Evolutionary conservation across 2,888 invertebrate species (phyloP), one percentile per base, ranked within the genome.

Genomic region (Acleris cristana): DNA sequence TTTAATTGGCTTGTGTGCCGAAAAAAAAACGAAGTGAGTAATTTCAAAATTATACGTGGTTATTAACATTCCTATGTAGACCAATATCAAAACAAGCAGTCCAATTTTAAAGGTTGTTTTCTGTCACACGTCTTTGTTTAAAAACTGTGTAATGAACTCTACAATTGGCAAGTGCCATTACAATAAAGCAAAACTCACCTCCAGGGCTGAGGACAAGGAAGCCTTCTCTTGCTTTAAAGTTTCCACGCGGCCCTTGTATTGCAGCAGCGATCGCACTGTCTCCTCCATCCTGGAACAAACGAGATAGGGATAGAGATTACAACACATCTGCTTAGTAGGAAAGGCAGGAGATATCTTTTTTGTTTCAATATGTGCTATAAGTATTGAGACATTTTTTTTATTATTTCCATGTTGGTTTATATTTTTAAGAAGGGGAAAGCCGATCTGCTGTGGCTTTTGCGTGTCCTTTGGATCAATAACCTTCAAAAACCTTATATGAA

Each of bases 221-320:
- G 94, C 94, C 83, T 96, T 95, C 87, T 96, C 96, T 83, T 96
- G 95, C 87, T 95, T 95, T 89, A 96, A 86, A 92, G 95, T 95
- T 82, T 96, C 96, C 81, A 95, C 95, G 79, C 95, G 94, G 80
- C 94, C 95, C 85, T 96, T 96, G 90, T 96, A 95, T 78, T 95
- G 95, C 84, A 96, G 90, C 93, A 96, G 93, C 73, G 95, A 94
- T 73, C 95, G 94, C 74, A 96, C 95, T 72, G 95, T 95, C 87
- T 96, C 96, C 89, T 96, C 96, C 96, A 96, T 96, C 87, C 96
- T 96, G 94, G 72, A 94, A 92, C 83, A 87, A 88, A 18, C 16
- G 69, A 64, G 12, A 55, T 6, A 3, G 5, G 12, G 26, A 23
- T 2, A 34, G 2, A 2, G 1, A 12, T 45, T 45, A 44, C 5